Evolutionary conservation across 2,797 vertebrate species (phyloP).

Genomic region (Eulemur rubriventer): DNA sequence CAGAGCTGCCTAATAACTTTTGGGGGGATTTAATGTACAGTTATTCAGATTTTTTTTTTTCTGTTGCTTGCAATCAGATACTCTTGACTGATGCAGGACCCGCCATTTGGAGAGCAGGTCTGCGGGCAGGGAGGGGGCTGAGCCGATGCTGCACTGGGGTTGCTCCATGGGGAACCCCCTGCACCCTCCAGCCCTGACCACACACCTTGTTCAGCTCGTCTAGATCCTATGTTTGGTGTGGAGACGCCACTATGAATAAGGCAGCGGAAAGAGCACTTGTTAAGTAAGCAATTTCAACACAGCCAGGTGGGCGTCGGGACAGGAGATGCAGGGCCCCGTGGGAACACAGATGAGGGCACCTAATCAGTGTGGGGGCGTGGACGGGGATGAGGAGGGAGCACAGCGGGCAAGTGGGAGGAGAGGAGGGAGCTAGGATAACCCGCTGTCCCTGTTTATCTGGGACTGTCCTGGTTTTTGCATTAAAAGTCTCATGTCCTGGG

Average conservation of each 20-base stretch:
- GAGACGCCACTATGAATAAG: background rate
- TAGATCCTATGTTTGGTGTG: rapidly evolving
- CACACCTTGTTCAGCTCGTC: rapidly evolving
- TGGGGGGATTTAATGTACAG: background rate
- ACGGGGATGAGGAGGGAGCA: background rate
- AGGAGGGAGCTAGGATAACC: background rate
- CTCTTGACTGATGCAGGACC: background rate
- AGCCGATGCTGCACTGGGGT: background rate
- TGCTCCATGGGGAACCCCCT: background rate
- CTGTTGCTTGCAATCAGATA: background rate
- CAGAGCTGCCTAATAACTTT: background rate
- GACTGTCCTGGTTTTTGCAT: background rate
- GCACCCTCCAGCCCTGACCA: background rate
- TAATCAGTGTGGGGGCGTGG: rapidly evolving
- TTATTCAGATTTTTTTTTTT: background rate
- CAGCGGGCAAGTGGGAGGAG: background rate
- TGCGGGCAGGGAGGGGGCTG: background rate
- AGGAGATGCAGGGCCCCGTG: background rate
- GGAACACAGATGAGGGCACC: background rate
- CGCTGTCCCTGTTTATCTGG: background rate
- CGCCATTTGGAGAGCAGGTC: background rate
- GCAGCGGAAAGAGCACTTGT: background rate
- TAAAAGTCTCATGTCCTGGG: background rate
- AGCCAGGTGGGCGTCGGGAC: background rate
- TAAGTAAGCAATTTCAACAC: background rate